Conservation (phyloP, 2,888 invertebrate species). For the Latheticus oryzae region DNA sequence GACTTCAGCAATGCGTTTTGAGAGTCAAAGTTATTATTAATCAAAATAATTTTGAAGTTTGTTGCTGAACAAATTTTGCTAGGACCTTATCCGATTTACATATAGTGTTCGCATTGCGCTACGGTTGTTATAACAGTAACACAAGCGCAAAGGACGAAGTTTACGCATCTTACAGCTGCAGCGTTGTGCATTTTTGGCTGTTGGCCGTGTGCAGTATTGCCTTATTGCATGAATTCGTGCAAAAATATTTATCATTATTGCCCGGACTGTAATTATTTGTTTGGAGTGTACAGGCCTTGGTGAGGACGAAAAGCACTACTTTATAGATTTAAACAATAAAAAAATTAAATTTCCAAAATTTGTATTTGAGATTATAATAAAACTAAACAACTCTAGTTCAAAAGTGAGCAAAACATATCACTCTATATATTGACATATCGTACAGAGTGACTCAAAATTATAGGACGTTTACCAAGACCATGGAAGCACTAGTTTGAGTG, state of each 20-base stretch:
- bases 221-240: constrained; percentile 62
- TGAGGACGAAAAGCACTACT: no score
- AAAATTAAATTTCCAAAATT: no score
- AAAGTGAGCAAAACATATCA: background rate
- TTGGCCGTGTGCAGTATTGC: constrained; percentile 64
- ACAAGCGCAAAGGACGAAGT: constrained; percentile 55
- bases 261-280: constrained; percentile 59
- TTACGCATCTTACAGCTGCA: constrained; percentile 61
- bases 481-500: no score
- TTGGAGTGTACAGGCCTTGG: constrained; percentile 63
- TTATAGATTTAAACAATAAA: no score
- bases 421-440: background rate
- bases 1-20: constrained; percentile 48
- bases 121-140: constrained; percentile 58
- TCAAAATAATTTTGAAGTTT: no score
- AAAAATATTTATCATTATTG: constrained; percentile 62
- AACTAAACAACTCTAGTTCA: no score
- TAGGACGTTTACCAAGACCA: no score
- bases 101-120: constrained; percentile 60
- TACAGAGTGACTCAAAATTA: no score
- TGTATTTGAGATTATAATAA: no score
- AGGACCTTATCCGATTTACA: constrained; percentile 60
- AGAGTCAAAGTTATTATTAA: constrained; percentile 35
- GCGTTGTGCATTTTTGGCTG: constrained; percentile 62
- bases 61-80: constrained; percentile 56